Evolutionary conservation across 2,113 vertebrate genomes (phyloP), one percentile per base, ranked within the genome.

Genomic region (Pogona vitticeps): DNA sequence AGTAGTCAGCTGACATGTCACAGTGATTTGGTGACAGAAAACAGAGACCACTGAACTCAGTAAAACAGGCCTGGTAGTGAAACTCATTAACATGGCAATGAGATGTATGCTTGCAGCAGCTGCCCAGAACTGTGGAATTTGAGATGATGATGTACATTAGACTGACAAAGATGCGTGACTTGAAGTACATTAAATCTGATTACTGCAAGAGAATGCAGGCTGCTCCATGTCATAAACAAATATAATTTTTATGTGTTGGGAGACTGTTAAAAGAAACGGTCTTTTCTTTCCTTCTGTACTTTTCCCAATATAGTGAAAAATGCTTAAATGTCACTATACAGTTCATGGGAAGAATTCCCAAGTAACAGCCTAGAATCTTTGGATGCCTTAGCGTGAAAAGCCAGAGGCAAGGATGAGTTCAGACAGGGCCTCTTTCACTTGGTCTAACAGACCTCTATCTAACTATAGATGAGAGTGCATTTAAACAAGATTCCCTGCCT

Each of bases 1-100:
- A 85, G 33, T 52, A 68, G 52, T 85, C 83, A 68, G 40, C 21
- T 78, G 84, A 56, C 84, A 68, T 85, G 63, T 84, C 76, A 79
- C 21, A 77, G 42, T 85, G 73, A 52, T 5, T 56, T 77, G 15
- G 61, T 85, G 84, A 85, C 63, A 59, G 76, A 85, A 85, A 85
- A 3, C 84, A 85, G 80, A 71, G 63, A 70, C 63, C 26, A 21
- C 36, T 85, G 31, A n/a, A 58, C 17, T 85, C 28, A 78, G 40
- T 78, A 85, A 38, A 79, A 59, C 4, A 58, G 46, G 63, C 46
- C 84, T 85, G 84, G 65, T 21, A 76, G 33, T 70, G 65, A 71
- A 71, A 23, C n/a, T 31, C 40, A 58, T 71, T 85, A 59, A 36
- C 14, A 9, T 85, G 76, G 17, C 58, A 46, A 85, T 71, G 46